A percentile compares a stretch with the other conserved stretches of the same genome.
These are phyloP conservation scores for Perca fluviatilis DNA, from an alignment of 2,113 vertebrate genomes.

Conservation along the genomic window DNA sequence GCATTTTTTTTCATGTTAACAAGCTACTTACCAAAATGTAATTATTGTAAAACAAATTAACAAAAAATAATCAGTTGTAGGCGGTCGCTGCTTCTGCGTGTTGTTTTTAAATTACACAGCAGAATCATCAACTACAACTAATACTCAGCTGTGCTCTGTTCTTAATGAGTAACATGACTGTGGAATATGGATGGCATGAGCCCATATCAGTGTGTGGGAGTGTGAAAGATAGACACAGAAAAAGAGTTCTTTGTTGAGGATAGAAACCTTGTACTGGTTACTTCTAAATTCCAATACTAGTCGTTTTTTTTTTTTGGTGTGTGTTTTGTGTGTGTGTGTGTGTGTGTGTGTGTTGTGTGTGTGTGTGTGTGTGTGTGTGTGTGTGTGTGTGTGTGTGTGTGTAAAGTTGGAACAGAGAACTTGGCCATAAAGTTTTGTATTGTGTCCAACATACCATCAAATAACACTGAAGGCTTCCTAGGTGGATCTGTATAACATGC, in stretches of 20 bases:
- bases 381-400: background rate
- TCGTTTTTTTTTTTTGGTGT: too few relatives aligned
- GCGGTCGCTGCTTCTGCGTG: background rate
- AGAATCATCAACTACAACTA: background rate
- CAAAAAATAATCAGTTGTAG: background rate
- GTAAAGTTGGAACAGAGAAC: background rate
- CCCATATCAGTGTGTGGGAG: background rate
- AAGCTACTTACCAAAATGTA: background rate
- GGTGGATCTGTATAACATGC: background rate
- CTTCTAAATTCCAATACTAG: too few relatives aligned
- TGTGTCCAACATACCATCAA: slow-evolving; percentile 8
- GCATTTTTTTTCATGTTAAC: background rate
- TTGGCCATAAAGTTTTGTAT: background rate
- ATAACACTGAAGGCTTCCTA: background rate
- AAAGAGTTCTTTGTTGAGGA: slow-evolving; percentile 23
- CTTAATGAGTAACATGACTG: slow-evolving; percentile 7
- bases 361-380: background rate
- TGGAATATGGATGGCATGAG: background rate
- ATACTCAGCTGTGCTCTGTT: background rate
- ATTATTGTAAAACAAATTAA: background rate
- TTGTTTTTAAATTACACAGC: background rate
- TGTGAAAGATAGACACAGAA: background rate
- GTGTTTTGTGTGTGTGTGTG: too few relatives aligned
- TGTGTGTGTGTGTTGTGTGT: too few relatives aligned
- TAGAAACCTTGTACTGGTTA: slow-evolving; percentile 14